phyloP scores from a whole-genome alignment of 2,888 invertebrate genomes.

The Agrochola macilenta region DNA sequence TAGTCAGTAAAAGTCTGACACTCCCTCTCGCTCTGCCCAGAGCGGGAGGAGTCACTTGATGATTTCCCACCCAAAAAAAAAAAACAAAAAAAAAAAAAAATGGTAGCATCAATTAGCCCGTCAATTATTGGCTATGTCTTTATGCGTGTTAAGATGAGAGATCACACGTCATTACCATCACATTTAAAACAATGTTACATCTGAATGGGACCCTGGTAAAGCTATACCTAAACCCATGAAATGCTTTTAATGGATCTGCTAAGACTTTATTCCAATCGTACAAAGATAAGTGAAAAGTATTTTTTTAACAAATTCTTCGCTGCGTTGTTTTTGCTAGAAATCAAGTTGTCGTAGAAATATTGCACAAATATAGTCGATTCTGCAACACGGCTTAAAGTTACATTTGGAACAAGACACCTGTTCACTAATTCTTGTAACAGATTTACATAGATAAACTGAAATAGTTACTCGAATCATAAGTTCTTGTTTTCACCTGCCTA shows the following conservation, averaged over 20 bases:
- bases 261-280: background rate
- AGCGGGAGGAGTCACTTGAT: too few relatives aligned
- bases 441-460: conserved; percentile 54
- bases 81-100: too few relatives aligned
- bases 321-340: background rate
- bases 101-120: background rate
- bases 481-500: conserved; percentile 41
- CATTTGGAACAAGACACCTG: conserved; percentile 44
- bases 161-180: background rate
- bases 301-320: background rate
- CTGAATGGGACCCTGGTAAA: background rate
- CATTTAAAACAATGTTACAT: background rate
- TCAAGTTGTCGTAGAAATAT: conserved; percentile 12
- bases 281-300: background rate
- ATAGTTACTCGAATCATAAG: conserved; percentile 42
- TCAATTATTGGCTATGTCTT: too few relatives aligned
- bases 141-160: background rate
- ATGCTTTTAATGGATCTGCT: background rate
- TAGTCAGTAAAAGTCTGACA: too few relatives aligned
- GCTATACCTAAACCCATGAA: background rate
- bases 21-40: too few relatives aligned
- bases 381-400: conserved; percentile 37
- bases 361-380: conserved; percentile 20
- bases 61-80: too few relatives aligned
- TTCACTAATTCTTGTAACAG: conserved; percentile 44